Evolutionary conservation across 1,140 invertebrate species (phyloP), one percentile per base, ranked within the genome.

Genomic region (Hyphantria cunea): DNA sequence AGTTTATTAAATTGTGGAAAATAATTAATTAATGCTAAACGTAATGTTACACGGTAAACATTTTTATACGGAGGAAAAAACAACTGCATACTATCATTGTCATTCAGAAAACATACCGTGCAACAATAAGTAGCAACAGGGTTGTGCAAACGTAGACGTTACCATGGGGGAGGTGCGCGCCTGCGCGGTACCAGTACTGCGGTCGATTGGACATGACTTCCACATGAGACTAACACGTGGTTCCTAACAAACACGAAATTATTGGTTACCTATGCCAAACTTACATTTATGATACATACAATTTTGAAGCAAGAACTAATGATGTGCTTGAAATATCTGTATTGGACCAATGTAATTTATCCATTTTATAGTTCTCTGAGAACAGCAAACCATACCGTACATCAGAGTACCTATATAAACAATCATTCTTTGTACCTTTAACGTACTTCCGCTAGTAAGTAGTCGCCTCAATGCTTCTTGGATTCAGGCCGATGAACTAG

Each of bases 191-290:
- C 11, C 68, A 44, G 6, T 80, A 63, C 11, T 10, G 61, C 78
- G 74, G 76, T 83, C 83, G 83, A 82, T 86, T 71, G 45, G 68
- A 63, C 68, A 49, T 70, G 70, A 74, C 67, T 66, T 62, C 70
- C 70, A 79, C 77, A 86, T 77, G 86, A 74, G 70, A 75, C 17
- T 42, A 79, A 62, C 86, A 89, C 84, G 84, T 89, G 86, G 56
- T 75, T 66, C 69, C 61, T 66, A 58, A 58, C 52, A 50, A 69
- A 52, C 56, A 62, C 45, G n/a, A 8, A 58, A 58, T 58, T 49
- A 44, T 49, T 58, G 44, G 48, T 49, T 49, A 12, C n/a, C 13
- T 3, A 44, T 44, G 17, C 41, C 41, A 44, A 2, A 2, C 13
- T 3, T n/a, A 44, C 11, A 44, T 13, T n/a, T 13, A 7, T n/a